Evolutionary conservation across 2,888 invertebrate species (phyloP), one percentile per base, ranked within the genome.

Genomic region (Tenthredo amoena): DNA sequence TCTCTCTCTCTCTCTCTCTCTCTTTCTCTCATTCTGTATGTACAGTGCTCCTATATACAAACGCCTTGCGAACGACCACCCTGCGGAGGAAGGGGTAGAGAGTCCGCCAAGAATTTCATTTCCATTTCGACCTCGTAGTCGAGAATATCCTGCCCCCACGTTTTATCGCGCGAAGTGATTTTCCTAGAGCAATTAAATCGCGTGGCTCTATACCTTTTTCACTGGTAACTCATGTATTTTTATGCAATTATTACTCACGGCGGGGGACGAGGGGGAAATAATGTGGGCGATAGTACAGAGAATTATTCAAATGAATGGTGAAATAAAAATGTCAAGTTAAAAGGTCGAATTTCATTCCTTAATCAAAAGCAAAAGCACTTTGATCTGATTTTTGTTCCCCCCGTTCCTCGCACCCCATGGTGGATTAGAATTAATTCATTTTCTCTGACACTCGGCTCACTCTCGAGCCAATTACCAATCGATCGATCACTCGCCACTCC

Each of bases 91-190:
- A 77, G 55, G 77, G 77, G 77, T 77, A 55, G 34, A 55, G 34
- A 77, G 31, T 55, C 55, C 77, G 37, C 77, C 55, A 55, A 77
- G 77, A 77, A 77, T 77, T 77, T 77, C 47, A 77, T 77, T 77
- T 55, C 34, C 77, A 77, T 77, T 55, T n/a, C 77, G 7, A 31
- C 31, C 15, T 77, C 74, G 18, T 43, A 43, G 43, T 5, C 12
- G 74, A 1, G 43, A 40, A 74, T 47, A 43, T 43, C 26, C 15
- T 26, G 12, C 43, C 43, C 43, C n/a, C 21, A 21, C 21, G n/a
- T 74, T 74, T 43, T 21, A 74, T 26, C 74, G 15, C 47, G 40
- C 26, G 5, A 47, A 40, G 10, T 74, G 74, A 74, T 74, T 74
- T 74, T 43, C 2, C 43, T 43, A 26, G 43, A 12, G 18, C 15